Evolutionary conservation across 2,797 vertebrate genomes (phyloP).

Genomic region (Holocentrus rufus): DNA sequence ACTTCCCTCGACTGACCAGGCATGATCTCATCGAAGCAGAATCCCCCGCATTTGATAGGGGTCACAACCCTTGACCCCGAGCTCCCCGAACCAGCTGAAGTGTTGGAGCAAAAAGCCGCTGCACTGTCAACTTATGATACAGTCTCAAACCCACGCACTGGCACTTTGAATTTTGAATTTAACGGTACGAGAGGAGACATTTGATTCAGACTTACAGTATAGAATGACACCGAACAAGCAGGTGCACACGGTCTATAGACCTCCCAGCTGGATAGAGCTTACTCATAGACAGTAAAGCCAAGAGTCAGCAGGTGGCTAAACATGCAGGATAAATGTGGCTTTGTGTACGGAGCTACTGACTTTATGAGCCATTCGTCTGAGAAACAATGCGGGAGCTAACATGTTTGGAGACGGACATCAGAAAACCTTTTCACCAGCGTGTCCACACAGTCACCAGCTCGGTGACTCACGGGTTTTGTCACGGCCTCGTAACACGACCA

Average conservation of each 20-base stretch:
- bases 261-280: slow-evolving; percentile 59
- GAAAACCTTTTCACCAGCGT: slow-evolving; percentile 36
- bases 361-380: slow-evolving; percentile 61
- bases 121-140: not conserved
- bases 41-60: slow-evolving; percentile 16
- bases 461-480: slow-evolving; percentile 65
- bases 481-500: slow-evolving; percentile 53
- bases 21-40: slow-evolving; percentile 62
- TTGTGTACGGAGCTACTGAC: slow-evolving; percentile 67
- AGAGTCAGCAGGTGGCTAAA: slow-evolving; percentile 75
- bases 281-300: slow-evolving; percentile 66
- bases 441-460: slow-evolving; percentile 46
- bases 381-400: slow-evolving; percentile 64
- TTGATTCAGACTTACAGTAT: slow-evolving; percentile 41
- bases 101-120: not conserved
- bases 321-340: slow-evolving; percentile 65
- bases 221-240: slow-evolving; percentile 56
- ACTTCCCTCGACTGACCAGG: slow-evolving; percentile 56
- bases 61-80: slow-evolving; percentile 29
- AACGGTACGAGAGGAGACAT: not conserved
- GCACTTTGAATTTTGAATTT: not conserved
- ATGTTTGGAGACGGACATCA: slow-evolving; percentile 53
- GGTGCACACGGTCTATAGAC: slow-evolving; percentile 61
- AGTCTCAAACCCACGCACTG: too few species aligned
- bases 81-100: slow-evolving; percentile 23